Base-by-base conservation (phyloP, 2,113 vertebrate genomes). In the Hiodon alosoides region DNA sequence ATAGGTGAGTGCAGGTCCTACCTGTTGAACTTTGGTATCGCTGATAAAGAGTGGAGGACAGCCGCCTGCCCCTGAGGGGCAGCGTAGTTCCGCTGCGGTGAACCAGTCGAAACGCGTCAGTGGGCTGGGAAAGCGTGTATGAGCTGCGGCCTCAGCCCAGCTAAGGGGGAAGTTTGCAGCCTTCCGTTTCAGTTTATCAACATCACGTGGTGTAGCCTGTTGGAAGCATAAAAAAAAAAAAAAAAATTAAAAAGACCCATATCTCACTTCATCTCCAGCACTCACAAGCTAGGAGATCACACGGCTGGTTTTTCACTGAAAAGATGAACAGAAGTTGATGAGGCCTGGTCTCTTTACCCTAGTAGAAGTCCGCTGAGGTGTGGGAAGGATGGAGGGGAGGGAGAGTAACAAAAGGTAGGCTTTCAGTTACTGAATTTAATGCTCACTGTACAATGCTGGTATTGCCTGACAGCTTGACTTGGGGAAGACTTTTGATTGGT, bases 141-240 rank as follows among this genome's bases (percentile, higher is more conserved):
- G 55, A 53, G 50, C 68, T 67, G 61, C 73, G 65, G 67, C 51
- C 59, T 58, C 68, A 72, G 71, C 59, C 71, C 17, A 10, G 60
- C 60, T 67, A 71, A 73, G 67, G 31, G 50, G 69, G 75, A 70
- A 80, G 73, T 69, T 79, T n/a, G 62, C 69, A 69, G 60, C 48
- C 71, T 73, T n/a, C 60, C 60, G 54, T 75, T n/a, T 66, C 61
- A 46, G 73, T 71, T 31, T 31, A 31, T 31, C 31, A 31, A 2
- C 31, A 31, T 31, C 77, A 75, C 64, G 17, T 78, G 77, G 61
- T 31, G 4, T 48, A 57, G 60, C 53, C 57, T 60, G 58, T 76
- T 76, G 71, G 65, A 69, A n/a, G 74, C 53, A 31, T 31, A 31
- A 31, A 31, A 31, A 31, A 31, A n/a, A n/a, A n/a, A n/a, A n/a